Base-by-base conservation (phyloP, 2,888 invertebrate species). In the Eupeodes luniger region DNA sequence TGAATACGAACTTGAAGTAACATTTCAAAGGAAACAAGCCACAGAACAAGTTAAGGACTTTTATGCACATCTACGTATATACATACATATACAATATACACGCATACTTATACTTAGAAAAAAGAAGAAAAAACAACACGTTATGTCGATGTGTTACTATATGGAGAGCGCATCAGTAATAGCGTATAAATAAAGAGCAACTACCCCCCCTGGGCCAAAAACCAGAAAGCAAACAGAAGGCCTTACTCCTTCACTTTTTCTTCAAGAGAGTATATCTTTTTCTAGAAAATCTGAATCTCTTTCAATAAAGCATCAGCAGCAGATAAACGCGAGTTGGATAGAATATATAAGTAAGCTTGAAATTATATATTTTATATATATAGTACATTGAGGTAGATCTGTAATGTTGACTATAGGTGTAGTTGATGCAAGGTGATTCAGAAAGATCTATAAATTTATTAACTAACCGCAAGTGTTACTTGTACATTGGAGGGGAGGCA, bases 181-280 rank as follows among this genome's bases (percentile, higher is more conserved):
- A 80, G 83, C 83, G 80, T 83, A 87, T 87, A 87, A 87, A 87
- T 87, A 87, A 87, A 87, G 87, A 87, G 87, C 83, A 87, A 83
- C 87, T 83, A 87, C 80, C 83, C 83, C 83, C 85, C 61, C 49
- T 62, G 53, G 83, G 83, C 83, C 64, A 79, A 66, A 69, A 69
- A 66, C 14, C 66, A 66, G 47, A 64, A 47, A 70, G 40, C 51
- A 57, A 82, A 59, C 82, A 53, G 64, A 62, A 82, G 51, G 79
- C 82, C 78, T 79, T 70, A 57, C 85, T 75, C 11, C 74, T 66
- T 66, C 66, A 49, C 66, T 64, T 64, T 64, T 79, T 79, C 81
- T 81, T 75, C 64, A 3, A 40, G 6, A 16, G 36, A 69, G 36
- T 53, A 53, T 72, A 57, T 72, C 55, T 72, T 72, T 57, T 66